Evolutionary conservation across 2,113 vertebrate genomes (phyloP).

Genomic region (Phylloscopus whistleri): DNA sequence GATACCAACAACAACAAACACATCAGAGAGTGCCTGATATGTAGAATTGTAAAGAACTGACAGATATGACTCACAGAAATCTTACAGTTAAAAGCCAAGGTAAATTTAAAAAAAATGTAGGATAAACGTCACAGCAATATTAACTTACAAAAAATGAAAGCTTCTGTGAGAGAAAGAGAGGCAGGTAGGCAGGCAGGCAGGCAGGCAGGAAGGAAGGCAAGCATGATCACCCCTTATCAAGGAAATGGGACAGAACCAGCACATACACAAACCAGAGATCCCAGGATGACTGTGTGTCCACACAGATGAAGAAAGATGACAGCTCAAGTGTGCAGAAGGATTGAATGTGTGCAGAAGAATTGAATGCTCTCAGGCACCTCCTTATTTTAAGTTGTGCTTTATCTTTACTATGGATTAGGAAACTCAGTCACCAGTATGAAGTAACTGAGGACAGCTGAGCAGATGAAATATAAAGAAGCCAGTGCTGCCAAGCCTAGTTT

Average conservation of each 20-base stretch:
- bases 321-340: neutral
- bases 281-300: neutral
- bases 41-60: conserved; percentile 15
- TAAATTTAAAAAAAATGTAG: neutral
- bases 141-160: neutral
- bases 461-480: neutral
- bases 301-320: neutral
- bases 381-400: neutral
- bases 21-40: neutral
- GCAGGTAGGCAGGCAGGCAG: fast-evolving
- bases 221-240: neutral
- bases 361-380: neutral
- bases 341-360: neutral
- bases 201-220: no score
- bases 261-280: neutral
- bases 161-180: neutral
- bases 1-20: conserved; percentile 18
- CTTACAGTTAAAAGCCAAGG: conserved; percentile 2
- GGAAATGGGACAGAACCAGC: neutral
- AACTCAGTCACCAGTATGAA: neutral
- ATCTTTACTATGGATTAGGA: neutral
- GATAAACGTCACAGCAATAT: neutral
- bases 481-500: neutral
- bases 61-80: neutral
- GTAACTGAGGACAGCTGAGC: neutral